Evolutionary conservation across 1,140 invertebrate species (phyloP).

Genomic region (Pogonomyrmex barbatus): DNA sequence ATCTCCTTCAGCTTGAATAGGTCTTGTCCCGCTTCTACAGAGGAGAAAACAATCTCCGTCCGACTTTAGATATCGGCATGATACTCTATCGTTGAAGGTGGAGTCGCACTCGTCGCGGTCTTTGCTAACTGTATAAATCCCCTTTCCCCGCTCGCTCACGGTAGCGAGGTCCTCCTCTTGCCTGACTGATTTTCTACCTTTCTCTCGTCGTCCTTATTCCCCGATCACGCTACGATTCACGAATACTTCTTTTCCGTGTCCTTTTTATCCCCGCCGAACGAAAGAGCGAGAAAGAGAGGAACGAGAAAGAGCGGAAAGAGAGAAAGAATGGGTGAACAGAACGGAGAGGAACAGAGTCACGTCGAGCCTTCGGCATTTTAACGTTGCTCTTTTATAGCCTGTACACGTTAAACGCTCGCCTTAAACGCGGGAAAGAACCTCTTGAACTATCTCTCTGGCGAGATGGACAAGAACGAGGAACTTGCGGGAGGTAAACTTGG

Average conservation of each 20-base stretch:
- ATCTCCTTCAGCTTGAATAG: constrained; percentile 47
- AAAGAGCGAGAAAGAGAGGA: background rate
- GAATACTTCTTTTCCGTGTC: constrained; percentile 56
- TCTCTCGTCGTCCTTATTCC: constrained; percentile 58
- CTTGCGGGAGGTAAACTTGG: constrained; percentile 23
- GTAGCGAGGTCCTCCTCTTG: constrained; percentile 55
- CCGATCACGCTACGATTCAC: constrained; percentile 53
- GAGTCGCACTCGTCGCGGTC: constrained; percentile 61
- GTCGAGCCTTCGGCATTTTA: constrained; percentile 52
- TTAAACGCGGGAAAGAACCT: constrained; percentile 40
- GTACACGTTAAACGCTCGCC: constrained; percentile 49
- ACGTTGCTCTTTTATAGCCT: constrained; percentile 53
- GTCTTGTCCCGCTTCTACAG: constrained; percentile 1
- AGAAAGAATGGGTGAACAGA: constrained; percentile 22
- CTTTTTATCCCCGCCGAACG: constrained; percentile 14
- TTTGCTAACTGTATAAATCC: constrained; percentile 78
- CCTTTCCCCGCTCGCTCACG: constrained; percentile 58
- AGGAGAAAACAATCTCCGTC: constrained; percentile 67
- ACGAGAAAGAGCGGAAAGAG: background rate
- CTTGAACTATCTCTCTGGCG: constrained; percentile 42
- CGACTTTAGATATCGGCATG: constrained; percentile 61
- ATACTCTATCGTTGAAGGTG: constrained; percentile 72
- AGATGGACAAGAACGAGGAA: constrained; percentile 50
- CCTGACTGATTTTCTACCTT: constrained; percentile 51
- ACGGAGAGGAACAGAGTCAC: constrained; percentile 6